Evolutionary conservation across 2,888 invertebrate species (phyloP), one percentile per base, ranked within the genome.

Genomic region (Crioceris asparagi): DNA sequence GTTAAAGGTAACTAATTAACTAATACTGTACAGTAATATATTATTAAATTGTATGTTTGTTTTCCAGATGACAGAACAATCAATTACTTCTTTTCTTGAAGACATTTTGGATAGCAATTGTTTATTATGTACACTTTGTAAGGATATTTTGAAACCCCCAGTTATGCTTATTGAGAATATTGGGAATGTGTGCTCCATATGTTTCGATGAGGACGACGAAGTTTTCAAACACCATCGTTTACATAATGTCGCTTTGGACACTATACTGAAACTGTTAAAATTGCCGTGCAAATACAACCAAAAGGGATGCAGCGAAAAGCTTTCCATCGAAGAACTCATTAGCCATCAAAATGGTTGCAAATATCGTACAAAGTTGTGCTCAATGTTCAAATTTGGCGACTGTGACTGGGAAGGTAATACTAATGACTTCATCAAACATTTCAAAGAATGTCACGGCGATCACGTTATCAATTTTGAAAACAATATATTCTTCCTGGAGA

Each of bases 151-250:
- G 21, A 45, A 54, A 33, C 51, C 48, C 21, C 59, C 59, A n/a
- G 54, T 60, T 38, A 54, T 55, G 49, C 41, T 58, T 17, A 51
- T 55, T 4, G 50, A 53, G 39, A 46, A 50, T 32, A 29, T 50
- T 5, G 59, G 59, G 15, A 58, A 57, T 36, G 41, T 57, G 12
- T 60, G 60, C 38, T 48, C 48, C 7, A 40, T 38, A 5, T 60
- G 60, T 40, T 50, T 41, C 27, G 41, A 50, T 29, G 43, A 51
- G 35, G 47, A 45, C 4, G 35, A 31, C 4, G 27, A 33, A 27
- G 23, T 40, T 4, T 27, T 15, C 6, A 12, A 3, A 41, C 36
- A 29, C 35, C 34, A n/a, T 41, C 47, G 30, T 25, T 23, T 33
- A 23, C 21, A 39, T 5, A 57, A 57, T 35, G 26, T 35, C 7